Base-by-base conservation (phyloP, 2,113 vertebrate species). In the Albula goreensis region DNA sequence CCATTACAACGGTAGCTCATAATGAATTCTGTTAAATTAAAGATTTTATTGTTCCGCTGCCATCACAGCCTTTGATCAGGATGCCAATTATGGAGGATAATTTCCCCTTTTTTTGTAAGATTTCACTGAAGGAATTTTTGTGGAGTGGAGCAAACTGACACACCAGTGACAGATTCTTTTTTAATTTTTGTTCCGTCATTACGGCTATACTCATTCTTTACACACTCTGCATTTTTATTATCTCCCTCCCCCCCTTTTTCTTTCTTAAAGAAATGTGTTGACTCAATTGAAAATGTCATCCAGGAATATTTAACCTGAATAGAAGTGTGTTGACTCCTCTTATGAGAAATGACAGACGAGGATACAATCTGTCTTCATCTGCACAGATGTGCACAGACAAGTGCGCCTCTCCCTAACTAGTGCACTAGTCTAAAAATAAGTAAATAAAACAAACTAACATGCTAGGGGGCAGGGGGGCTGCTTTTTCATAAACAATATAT, bases 21-120 rank as follows among this genome's bases (percentile, higher is more conserved):
- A 98, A 97, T 97, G 97, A 97, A 96, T 97, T 98, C 91, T 93
- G 97, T 99, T 97, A 97, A 98, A 97, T 98, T 97, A 98, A 97
- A 96, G 96, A 97, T 96, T 97, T 96, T 93, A 98, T 99, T 99
- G 96, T 98, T 97, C 96, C 48, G 96, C 96, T 96, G 97, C 88
- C 93, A 93, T 85, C 84, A 89, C 93, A 88, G 92, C 95, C 95
- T 96, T 97, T 97, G 96, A 97, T 98, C 97, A 96, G 96, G 96
- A 96, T 93, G 93, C 95, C 97, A 97, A 98, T 98, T 99, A 98
- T 91, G 90, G 94, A 94, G 96, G 95, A 96, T 97, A 97, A 97
- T 97, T 95, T 93, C 90, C 89, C 86, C 80, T 86, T 95, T 96
- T 95, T 95, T 94, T 95, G 88, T 87, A 92, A 91, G 89, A 92